These are phyloP conservation scores for Melitaea cinxia DNA, from an alignment of 1,140 invertebrate genomes.

Conservation along the genomic window DNA sequence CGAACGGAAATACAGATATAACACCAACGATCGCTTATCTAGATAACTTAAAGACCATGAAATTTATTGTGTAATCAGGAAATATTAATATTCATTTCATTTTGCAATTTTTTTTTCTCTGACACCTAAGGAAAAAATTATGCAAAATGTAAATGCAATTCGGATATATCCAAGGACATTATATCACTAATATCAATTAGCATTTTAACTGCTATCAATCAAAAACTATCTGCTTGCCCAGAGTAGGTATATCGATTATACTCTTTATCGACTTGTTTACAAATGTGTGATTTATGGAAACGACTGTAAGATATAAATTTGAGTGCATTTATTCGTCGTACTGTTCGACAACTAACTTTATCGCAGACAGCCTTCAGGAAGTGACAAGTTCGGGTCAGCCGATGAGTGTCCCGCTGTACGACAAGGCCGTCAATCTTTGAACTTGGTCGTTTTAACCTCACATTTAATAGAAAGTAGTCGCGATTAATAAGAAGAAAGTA, in stretches of 20 bases:
- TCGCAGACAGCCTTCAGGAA: constrained; percentile 33
- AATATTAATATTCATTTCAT: constrained; percentile 12
- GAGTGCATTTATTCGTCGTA: constrained; percentile 1
- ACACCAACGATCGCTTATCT: constrained; percentile 22
- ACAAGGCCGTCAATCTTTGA: constrained; percentile 21
- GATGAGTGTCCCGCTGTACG: constrained; percentile 19
- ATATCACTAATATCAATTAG: constrained; percentile 5
- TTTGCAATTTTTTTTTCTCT: background rate
- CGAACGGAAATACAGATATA: constrained; percentile 21
- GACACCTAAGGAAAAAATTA: background rate
- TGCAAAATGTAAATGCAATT: constrained; percentile 1
- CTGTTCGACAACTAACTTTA: constrained; percentile 30
- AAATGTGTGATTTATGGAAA: background rate
- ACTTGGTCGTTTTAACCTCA: constrained; percentile 23
- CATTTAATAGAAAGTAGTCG: constrained; percentile 17
- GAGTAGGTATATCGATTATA: constrained; percentile 1
- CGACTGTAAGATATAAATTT: constrained; percentile 17
- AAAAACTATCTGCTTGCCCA: constrained; percentile 3
- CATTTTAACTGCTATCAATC: constrained; percentile 14
- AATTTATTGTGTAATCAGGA: constrained; percentile 28
- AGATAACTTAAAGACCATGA: constrained; percentile 33
- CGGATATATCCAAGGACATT: constrained; percentile 14
- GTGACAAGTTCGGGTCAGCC: constrained; percentile 36
- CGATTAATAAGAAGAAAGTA: constrained; percentile 27
- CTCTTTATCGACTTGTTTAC: background rate